Percentiles rank a stretch among this genome's conserved stretches.
phyloP scores from a whole-genome alignment of 2,797 vertebrate species.

The Scolopax rusticola region DNA sequence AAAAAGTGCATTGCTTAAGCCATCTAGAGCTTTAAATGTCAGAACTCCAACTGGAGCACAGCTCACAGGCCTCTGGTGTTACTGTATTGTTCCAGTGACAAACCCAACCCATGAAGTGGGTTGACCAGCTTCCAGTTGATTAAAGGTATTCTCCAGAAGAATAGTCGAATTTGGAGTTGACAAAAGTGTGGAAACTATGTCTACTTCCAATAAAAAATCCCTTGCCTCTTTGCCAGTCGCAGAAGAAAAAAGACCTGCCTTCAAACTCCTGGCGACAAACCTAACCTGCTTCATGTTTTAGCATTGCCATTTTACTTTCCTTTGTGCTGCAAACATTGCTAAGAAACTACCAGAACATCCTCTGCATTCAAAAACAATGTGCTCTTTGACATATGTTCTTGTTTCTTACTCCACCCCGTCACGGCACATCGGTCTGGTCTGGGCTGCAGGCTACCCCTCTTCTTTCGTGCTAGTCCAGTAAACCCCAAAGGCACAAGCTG shows the following conservation, averaged over 20 bases:
- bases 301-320: neutral
- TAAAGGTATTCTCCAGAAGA: slow-evolving; percentile 60
- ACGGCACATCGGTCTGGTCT: neutral
- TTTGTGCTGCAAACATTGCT: neutral
- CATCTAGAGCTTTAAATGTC: slow-evolving; percentile 14
- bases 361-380: neutral
- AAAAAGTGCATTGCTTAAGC: neutral
- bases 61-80: slow-evolving; percentile 8
- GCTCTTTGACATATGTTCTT: neutral
- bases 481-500: neutral
- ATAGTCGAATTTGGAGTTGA: neutral
- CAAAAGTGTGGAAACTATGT: slow-evolving; percentile 51
- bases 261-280: neutral
- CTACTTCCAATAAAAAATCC: slow-evolving; percentile 52
- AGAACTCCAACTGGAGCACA: neutral
- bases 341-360: neutral
- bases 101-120: neutral
- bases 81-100: slow-evolving; percentile 25
- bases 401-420: neutral
- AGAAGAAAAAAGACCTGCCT: slow-evolving; percentile 29
- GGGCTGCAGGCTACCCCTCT: neutral
- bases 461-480: neutral
- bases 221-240: slow-evolving; percentile 30
- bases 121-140: slow-evolving; percentile 51
- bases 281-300: slow-evolving; percentile 20